Evolutionary conservation across 2,113 vertebrate species (phyloP).

Genomic region (Oceanodroma tethys): DNA sequence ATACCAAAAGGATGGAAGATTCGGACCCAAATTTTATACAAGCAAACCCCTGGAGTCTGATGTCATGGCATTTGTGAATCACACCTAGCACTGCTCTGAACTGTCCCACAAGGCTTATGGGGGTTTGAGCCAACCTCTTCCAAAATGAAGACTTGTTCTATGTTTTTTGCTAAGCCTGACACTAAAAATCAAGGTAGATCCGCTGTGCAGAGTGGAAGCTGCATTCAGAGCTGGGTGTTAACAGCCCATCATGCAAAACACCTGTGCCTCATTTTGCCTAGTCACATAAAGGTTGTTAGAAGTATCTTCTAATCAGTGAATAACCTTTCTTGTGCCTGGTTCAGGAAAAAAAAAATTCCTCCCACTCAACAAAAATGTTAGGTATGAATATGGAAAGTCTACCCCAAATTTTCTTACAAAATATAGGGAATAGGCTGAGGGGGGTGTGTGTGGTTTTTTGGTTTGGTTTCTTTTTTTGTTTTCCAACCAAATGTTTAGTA

Average conservation of each 20-base stretch:
- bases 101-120: rapidly evolving
- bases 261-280: neutral
- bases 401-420: neutral
- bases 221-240: neutral
- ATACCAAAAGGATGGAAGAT: neutral
- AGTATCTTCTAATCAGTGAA: neutral
- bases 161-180: neutral
- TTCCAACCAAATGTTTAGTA: neutral
- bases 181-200: neutral
- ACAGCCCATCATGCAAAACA: neutral
- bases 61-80: neutral
- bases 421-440: neutral
- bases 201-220: neutral
- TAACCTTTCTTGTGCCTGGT: neutral
- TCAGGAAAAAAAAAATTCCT: neutral
- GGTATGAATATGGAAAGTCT: neutral
- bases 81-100: neutral
- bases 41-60: neutral
- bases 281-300: neutral
- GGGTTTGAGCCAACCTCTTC: neutral
- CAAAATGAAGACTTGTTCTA: neutral
- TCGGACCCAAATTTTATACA: neutral
- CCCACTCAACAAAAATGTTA: neutral
- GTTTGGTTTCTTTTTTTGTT: neutral
- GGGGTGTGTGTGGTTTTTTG: rapidly evolving